Conservation (phyloP, 1,140 invertebrate genomes). For the Bombus sibiricus region DNA sequence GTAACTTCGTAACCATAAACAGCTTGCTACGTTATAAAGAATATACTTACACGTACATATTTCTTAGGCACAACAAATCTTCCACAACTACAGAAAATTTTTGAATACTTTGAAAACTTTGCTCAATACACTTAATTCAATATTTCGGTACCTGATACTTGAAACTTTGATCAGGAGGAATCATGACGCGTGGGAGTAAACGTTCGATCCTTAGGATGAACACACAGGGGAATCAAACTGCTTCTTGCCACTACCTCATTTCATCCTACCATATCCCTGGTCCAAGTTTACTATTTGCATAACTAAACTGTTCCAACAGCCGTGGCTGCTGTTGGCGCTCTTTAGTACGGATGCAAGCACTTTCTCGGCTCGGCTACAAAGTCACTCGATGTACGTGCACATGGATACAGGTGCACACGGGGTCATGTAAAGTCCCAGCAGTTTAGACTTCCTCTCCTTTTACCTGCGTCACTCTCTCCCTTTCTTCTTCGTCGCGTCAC, state of each 20-base stretch:
- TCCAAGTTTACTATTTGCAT: slow-evolving; percentile 65
- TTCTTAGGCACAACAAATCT: neutral
- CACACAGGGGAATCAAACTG: slow-evolving; percentile 36
- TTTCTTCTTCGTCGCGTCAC: slow-evolving; percentile 8
- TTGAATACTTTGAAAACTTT: neutral
- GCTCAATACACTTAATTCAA: neutral
- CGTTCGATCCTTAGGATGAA: neutral
- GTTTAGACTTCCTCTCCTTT: slow-evolving; percentile 33
- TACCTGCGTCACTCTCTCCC: slow-evolving; percentile 18
- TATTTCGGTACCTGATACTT: neutral
- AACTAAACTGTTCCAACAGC: slow-evolving; percentile 57
- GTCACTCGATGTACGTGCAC: slow-evolving; percentile 10
- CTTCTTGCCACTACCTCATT: slow-evolving; percentile 14
- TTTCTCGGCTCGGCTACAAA: slow-evolving; percentile 50
- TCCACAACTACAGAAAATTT: too few species aligned
- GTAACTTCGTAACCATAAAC: neutral
- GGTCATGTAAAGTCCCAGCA: slow-evolving; percentile 32
- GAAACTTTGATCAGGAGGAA: slow-evolving; percentile 29
- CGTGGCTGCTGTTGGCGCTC: slow-evolving; percentile 52
- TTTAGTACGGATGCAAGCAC: slow-evolving; percentile 56
- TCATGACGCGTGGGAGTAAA: neutral
- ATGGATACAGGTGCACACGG: slow-evolving; percentile 35
- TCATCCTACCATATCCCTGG: neutral
- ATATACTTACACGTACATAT: too few species aligned
- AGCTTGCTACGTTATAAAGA: neutral